These are phyloP conservation scores for Siderastrea siderea DNA, from an alignment of 92 coral and sea anemone species.

Conservation along the genomic window DNA sequence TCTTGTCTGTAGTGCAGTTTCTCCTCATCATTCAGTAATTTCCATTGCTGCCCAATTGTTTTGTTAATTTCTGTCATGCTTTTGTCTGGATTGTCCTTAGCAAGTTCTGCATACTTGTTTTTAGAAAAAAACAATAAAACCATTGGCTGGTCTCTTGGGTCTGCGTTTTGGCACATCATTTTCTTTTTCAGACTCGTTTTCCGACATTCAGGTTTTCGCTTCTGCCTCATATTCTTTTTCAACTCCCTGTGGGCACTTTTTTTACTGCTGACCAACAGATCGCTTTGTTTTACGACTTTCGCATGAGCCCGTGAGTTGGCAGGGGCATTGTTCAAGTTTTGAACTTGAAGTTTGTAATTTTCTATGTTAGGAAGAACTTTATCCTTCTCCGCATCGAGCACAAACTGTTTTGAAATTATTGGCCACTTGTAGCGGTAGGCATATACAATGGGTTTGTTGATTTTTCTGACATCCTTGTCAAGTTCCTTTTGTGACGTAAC, in stretches of 20 bases:
- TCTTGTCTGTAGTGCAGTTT: no score
- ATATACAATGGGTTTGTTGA: conserved; percentile 38
- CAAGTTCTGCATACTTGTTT: background rate
- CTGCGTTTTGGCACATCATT: background rate
- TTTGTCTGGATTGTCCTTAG: no score
- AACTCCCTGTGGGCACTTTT: conserved; percentile 18
- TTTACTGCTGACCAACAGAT: background rate
- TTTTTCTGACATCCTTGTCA: conserved; percentile 43
- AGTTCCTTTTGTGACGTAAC: conserved; percentile 49
- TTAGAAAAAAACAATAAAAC: background rate
- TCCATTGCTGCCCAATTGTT: no score
- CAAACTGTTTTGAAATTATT: conserved; percentile 47
- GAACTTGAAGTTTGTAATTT: conserved; percentile 18
- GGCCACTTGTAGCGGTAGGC: conserved; percentile 55
- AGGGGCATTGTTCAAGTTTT: conserved; percentile 40
- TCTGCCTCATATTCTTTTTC: background rate
- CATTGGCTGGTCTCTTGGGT: conserved; percentile 15
- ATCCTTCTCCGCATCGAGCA: conserved; percentile 31
- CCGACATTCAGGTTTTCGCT: background rate
- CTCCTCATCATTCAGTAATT: no score
- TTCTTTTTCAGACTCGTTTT: background rate
- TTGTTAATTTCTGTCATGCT: no score
- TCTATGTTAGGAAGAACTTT: conserved; percentile 28
- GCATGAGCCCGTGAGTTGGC: conserved; percentile 12
- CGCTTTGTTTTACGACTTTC: background rate